These are phyloP conservation scores for Equus przewalskii DNA, from an alignment of 2,113 vertebrate species.

Conservation along the genomic window DNA sequence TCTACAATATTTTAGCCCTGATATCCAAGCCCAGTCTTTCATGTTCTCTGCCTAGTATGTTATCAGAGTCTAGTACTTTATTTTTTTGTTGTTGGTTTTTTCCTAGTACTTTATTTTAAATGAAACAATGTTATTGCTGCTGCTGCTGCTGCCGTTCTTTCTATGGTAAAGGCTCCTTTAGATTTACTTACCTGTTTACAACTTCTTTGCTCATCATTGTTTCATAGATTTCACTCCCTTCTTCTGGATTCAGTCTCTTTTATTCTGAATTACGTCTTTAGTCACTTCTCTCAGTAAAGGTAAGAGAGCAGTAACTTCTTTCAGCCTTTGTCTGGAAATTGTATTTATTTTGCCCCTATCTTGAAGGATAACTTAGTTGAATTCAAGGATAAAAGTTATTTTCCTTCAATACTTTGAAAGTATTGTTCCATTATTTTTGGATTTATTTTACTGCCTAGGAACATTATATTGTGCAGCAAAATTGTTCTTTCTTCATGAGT, in stretches of 20 bases:
- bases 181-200: not conserved
- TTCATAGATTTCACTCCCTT: not conserved
- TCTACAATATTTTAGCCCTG: not conserved
- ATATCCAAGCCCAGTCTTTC: not conserved
- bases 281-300: not conserved
- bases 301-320: not conserved
- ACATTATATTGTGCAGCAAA: not conserved
- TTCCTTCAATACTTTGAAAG: not conserved
- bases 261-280: not conserved
- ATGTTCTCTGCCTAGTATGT: not conserved
- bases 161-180: not conserved
- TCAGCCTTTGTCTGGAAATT: not conserved
- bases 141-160: not conserved
- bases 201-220: not conserved
- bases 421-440: not conserved
- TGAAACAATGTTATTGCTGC: not conserved
- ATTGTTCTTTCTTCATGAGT: not conserved
- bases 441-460: not conserved
- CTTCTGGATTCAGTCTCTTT: not conserved
- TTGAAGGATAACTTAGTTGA: not conserved
- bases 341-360: not conserved
- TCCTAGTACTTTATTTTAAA: not conserved
- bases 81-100: not conserved
- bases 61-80: not conserved
- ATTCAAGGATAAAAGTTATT: not conserved